These are phyloP conservation scores for Oreotrochilus melanogaster DNA, from an alignment of 2,113 vertebrate genomes.

Conservation along the genomic window DNA sequence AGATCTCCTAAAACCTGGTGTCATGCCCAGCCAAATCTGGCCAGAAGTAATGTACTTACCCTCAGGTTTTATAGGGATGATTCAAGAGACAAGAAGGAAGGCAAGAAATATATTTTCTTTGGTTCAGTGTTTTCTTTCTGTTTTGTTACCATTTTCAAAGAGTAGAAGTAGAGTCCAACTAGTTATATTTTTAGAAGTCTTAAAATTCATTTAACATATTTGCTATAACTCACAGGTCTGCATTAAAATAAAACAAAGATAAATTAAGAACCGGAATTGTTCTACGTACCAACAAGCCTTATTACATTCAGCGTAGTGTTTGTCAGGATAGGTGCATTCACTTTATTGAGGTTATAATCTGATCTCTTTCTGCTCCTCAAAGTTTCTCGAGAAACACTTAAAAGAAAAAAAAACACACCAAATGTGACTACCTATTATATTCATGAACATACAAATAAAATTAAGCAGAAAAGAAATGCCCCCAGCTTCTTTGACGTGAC, in stretches of 20 bases:
- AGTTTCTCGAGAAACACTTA: conserved; percentile 91
- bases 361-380: conserved; percentile 92
- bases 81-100: background rate
- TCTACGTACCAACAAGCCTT: conserved; percentile 93
- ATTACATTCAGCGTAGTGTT: conserved; percentile 98
- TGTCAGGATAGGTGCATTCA: conserved; percentile 94
- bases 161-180: background rate
- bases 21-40: background rate
- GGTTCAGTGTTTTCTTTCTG: background rate
- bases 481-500: rapidly evolving
- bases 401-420: conserved; percentile 23
- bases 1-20: background rate
- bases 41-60: background rate
- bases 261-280: background rate
- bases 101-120: background rate
- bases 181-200: background rate
- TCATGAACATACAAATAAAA: background rate
- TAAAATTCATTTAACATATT: background rate
- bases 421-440: background rate
- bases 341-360: conserved; percentile 93
- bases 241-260: background rate
- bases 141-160: background rate
- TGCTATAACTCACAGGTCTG: background rate
- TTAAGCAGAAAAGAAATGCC: background rate
- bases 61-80: background rate